A percentile compares a stretch with the other conserved stretches of the same genome.
Conservation (phyloP, 2,797 vertebrate genomes). For the Emys orbicularis region DNA sequence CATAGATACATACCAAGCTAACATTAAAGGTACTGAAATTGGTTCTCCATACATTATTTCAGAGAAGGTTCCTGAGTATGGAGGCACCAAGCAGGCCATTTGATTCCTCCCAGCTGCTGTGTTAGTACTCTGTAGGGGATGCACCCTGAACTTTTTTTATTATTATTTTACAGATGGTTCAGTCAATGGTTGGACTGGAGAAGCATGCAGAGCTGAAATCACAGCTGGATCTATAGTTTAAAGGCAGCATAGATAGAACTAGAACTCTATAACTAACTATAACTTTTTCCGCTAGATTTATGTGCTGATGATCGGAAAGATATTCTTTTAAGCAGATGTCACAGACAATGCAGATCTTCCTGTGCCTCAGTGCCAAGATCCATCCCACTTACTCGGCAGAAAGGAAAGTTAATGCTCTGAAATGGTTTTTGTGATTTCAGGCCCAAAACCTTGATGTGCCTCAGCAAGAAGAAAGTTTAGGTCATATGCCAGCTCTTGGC, state of each 20-base stretch:
- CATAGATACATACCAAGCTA: background rate
- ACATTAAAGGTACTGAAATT: background rate
- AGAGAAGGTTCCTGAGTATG: background rate
- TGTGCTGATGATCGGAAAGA: slow-evolving; percentile 6
- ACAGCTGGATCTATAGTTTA: rapidly evolving
- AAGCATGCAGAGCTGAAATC: background rate
- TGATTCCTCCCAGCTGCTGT: background rate
- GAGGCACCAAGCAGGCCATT: slow-evolving; percentile 3
- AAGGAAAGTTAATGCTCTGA: background rate
- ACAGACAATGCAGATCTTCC: background rate
- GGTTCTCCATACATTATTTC: background rate
- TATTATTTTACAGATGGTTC: background rate
- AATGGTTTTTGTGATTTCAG: background rate
- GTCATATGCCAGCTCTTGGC: background rate
- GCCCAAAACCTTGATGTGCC: background rate
- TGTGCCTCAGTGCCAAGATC: background rate
- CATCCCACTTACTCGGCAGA: background rate
- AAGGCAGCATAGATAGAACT: background rate
- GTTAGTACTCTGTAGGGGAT: background rate
- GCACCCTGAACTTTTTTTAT: background rate
- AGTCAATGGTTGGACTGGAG: background rate
- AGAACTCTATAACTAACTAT: background rate
- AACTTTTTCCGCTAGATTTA: slow-evolving; percentile 24
- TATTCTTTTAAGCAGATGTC: slow-evolving; percentile 1
- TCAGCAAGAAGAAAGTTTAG: slow-evolving; percentile 4